phyloP scores from a whole-genome alignment of 2,797 vertebrate genomes.

The Cossypha caffra region DNA sequence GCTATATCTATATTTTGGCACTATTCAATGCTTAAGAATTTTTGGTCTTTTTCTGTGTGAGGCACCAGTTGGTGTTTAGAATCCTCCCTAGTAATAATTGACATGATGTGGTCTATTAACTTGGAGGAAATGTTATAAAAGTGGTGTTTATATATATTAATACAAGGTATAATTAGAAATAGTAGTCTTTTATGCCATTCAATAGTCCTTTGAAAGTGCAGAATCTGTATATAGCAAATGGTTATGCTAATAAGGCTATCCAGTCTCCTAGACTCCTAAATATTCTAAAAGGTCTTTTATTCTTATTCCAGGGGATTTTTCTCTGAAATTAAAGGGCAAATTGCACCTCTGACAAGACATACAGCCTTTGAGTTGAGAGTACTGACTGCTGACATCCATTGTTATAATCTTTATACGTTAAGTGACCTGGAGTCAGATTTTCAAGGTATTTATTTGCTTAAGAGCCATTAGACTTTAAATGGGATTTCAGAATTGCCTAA shows the following conservation, averaged over 20 bases:
- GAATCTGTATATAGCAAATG: background rate
- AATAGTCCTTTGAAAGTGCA: background rate
- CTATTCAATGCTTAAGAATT: background rate
- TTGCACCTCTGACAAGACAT: background rate
- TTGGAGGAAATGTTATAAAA: background rate
- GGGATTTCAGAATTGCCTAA: conserved; percentile 50
- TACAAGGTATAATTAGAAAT: background rate
- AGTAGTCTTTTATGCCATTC: background rate
- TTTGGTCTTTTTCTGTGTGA: background rate
- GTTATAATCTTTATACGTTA: background rate
- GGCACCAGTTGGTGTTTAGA: background rate
- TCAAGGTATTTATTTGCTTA: conserved; percentile 47
- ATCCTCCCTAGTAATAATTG: background rate
- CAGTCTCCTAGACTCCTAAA: background rate
- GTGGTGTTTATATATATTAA: background rate
- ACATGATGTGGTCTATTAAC: background rate
- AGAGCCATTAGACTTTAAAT: conserved; percentile 38
- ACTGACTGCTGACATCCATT: background rate
- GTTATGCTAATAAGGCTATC: background rate
- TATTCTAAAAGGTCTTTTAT: background rate
- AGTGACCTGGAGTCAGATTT: conserved; percentile 20
- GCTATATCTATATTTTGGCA: background rate
- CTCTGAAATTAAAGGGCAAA: background rate
- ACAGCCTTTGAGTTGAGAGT: background rate
- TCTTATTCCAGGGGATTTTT: background rate